Evolutionary conservation across 2,888 invertebrate genomes (phyloP), one percentile per base, ranked within the genome.

Genomic region (Tenthredo distinguenda): DNA sequence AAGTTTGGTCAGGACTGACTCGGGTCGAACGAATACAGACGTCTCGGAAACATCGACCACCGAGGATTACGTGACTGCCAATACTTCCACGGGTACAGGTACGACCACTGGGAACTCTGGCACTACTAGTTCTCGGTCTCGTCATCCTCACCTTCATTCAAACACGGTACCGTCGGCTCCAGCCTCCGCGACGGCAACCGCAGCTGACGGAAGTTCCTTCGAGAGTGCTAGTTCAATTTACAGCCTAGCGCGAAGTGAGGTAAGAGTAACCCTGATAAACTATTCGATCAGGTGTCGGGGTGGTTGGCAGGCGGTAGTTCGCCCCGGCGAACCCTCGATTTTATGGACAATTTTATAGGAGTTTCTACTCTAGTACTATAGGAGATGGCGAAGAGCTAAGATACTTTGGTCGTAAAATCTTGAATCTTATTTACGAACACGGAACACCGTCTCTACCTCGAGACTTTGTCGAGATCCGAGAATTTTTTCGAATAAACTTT

Each of bases 31-130:
- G 88, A 97, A 96, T 71, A 95, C 95, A 55, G 98, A 98, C 91
- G 95, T 97, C 83, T 97, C 97, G n/a, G 98, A 98, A 94, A 97
- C 97, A 90, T 98, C 98, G 86, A 97, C 95, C n/a, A 96, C 96
- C 76, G 98, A 98, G 93, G 98, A 98, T 94, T 98, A 98, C 93
- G 96, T 97, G 88, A 98, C 98, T 89, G 98, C 98, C 92, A 98
- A 96, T 93, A 93, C 93, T 72, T 93, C 94, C 92, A 92, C 91
- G 89, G 95, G 95, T 93, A 94, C 94, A 93, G 90, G 95, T 94
- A 93, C 94, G 93, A 91, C 91, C 40, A 90, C 92, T 65, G 92
- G 93, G 79, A 92, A 92, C 58, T 92, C 93, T 85, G 76, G 77
- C 15, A 92, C 93, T 71, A 92, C 92, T 85, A 93, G 94, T 92